Conservation (phyloP, 1,140 invertebrate species). For the Arion vulgaris region DNA sequence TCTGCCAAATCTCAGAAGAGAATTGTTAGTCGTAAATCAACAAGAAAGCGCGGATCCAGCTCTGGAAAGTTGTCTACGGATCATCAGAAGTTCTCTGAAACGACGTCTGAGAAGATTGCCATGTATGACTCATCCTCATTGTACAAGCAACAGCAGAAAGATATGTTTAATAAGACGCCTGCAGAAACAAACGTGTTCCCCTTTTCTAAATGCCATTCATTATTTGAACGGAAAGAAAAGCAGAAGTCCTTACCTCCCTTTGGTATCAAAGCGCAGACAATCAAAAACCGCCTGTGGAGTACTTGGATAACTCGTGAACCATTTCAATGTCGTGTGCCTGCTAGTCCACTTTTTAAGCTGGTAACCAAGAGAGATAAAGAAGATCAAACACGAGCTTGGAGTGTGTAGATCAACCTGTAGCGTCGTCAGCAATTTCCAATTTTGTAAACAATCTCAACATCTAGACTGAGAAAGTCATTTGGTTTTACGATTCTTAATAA, state of each 20-base stretch:
- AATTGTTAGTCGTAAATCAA: not conserved
- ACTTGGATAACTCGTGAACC: not conserved
- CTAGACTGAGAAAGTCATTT: no score
- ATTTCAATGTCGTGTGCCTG: not conserved
- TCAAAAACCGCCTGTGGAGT: not conserved
- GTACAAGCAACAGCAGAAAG: not conserved
- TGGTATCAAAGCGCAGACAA: not conserved
- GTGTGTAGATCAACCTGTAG: not conserved
- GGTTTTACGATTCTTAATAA: no score
- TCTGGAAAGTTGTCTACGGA: not conserved
- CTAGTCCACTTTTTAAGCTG: not conserved
- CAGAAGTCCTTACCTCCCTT: not conserved
- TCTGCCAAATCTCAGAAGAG: not conserved
- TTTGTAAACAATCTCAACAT: no score
- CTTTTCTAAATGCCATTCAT: not conserved
- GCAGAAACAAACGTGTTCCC: not conserved
- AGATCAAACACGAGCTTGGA: not conserved
- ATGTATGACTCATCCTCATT: not conserved
- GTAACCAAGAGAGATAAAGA: not conserved
- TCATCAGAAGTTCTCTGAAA: not conserved
- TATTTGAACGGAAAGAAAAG: not conserved
- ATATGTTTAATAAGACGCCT: not conserved
- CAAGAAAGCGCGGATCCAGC: not conserved
- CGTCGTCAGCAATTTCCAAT: no score
- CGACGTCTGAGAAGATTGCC: not conserved